Evolutionary conservation across 2,113 vertebrate species (phyloP).

Genomic region (Pseudois nayaur): DNA sequence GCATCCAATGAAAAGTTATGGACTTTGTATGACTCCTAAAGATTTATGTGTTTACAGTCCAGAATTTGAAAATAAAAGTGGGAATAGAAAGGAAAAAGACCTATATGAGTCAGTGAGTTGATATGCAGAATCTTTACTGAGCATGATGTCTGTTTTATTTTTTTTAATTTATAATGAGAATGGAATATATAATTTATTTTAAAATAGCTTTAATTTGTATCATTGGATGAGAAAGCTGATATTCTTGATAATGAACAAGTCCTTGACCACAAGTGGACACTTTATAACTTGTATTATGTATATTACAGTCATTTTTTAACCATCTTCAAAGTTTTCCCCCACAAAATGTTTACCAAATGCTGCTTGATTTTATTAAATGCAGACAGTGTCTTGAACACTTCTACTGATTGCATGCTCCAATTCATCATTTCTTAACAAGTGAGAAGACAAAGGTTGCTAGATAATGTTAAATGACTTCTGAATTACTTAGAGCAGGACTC

Average conservation of each 20-base stretch:
- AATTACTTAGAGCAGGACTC: not conserved
- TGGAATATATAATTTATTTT: not conserved
- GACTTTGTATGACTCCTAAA: not conserved
- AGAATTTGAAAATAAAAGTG: not conserved
- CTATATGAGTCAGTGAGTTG: not conserved
- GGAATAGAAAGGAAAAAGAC: not conserved
- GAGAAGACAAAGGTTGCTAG: not conserved
- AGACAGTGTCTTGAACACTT: not conserved
- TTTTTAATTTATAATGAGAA: not conserved
- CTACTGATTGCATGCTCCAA: not conserved
- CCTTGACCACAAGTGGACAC: fast-evolving
- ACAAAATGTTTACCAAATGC: not conserved
- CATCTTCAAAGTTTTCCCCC: not conserved
- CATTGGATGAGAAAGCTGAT: not conserved
- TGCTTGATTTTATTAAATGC: not conserved
- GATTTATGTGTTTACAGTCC: not conserved
- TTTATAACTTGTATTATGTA: not conserved
- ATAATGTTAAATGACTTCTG: not conserved
- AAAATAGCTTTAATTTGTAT: not conserved
- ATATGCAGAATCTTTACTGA: not conserved
- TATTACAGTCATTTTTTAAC: not conserved
- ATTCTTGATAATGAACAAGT: not conserved
- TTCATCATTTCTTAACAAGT: not conserved
- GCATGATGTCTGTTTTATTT: not conserved
- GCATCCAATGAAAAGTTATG: not conserved